Evolutionary conservation across 1,140 invertebrate genomes (phyloP).

Genomic region (Bombus confusus): DNA sequence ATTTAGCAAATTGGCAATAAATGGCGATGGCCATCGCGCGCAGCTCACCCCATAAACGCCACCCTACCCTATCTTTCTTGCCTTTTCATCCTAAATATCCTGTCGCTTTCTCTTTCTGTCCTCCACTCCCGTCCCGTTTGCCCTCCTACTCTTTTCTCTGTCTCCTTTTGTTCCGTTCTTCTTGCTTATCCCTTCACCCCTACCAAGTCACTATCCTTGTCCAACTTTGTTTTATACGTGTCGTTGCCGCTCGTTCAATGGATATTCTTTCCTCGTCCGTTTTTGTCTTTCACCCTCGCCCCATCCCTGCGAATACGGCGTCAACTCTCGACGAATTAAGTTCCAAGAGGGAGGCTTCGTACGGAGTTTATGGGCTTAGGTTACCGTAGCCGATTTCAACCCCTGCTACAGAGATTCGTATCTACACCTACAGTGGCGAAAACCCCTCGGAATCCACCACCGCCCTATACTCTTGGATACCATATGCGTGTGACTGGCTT

Average conservation of each 20-base stretch:
- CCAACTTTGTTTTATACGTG: neutral
- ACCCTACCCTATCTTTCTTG: constrained; percentile 52
- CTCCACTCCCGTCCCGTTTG: neutral
- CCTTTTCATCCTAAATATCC: constrained; percentile 40
- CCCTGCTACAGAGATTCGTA: constrained; percentile 77
- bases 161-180: constrained; percentile 6
- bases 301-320: constrained; percentile 36
- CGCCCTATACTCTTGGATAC: neutral
- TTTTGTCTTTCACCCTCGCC: neutral
- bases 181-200: neutral
- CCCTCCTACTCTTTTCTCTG: neutral
- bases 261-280: no score
- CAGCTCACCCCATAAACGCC: constrained; percentile 71
- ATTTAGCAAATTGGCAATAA: constrained; percentile 83
- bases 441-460: constrained; percentile 23
- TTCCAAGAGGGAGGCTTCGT: constrained; percentile 67
- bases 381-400: constrained; percentile 76
- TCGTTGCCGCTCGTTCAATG: neutral
- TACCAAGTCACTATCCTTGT: neutral
- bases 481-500: constrained; percentile 26
- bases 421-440: constrained; percentile 70
- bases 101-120: neutral
- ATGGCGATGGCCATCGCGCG: constrained; percentile 79
- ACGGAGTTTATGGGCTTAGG: constrained; percentile 76
- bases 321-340: constrained; percentile 77